Conservation (phyloP, 2,888 invertebrate species). For the Diarsia brunnea region DNA sequence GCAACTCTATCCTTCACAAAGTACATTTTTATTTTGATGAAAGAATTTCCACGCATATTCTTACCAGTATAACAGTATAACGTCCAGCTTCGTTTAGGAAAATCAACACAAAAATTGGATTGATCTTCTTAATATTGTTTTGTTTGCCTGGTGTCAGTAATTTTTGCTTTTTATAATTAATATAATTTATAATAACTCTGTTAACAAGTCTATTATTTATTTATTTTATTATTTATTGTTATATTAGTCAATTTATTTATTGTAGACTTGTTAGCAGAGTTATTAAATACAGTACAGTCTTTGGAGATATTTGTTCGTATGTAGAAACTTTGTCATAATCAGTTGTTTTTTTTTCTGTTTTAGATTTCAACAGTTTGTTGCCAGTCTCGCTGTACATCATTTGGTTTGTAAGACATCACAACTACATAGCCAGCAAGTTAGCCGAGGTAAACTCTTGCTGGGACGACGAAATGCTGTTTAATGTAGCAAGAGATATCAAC, state of each 20-base stretch:
- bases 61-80: not conserved
- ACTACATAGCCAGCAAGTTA: constrained; percentile 67
- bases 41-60: not conserved
- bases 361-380: constrained; percentile 28
- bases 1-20: too few species aligned
- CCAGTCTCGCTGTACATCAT: constrained; percentile 1
- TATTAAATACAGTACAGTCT: not conserved
- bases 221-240: too few species aligned
- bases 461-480: constrained; percentile 72
- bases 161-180: too few species aligned
- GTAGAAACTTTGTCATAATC: not conserved
- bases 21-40: not conserved
- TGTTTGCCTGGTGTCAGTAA: too few species aligned
- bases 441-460: constrained; percentile 72
- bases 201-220: too few species aligned
- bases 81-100: not conserved
- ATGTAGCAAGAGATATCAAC: constrained; percentile 70
- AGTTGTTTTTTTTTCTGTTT: not conserved
- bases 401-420: constrained; percentile 71
- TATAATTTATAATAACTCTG: too few species aligned
- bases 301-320: not conserved
- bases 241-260: too few species aligned
- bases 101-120: not conserved
- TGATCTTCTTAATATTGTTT: not conserved
- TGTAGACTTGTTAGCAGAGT: too few species aligned